phyloP scores from a whole-genome alignment of 1,140 invertebrate species.

The Ostrea edulis region DNA sequence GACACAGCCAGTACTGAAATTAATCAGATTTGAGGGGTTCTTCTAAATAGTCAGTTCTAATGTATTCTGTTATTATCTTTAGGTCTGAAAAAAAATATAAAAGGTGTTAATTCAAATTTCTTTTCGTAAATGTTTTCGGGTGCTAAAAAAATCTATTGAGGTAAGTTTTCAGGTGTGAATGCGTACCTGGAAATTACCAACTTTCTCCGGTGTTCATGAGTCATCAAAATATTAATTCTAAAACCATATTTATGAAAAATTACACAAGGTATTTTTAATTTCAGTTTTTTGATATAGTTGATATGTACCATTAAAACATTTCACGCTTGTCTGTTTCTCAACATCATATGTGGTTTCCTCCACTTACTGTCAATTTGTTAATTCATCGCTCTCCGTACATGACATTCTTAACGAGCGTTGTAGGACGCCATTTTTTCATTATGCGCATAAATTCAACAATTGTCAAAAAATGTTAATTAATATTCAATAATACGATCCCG shows the following conservation, averaged over 20 bases:
- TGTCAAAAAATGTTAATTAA: background rate
- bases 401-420: background rate
- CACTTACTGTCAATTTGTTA: slow-evolving; percentile 9
- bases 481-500: background rate
- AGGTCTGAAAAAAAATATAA: too few species aligned
- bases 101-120: too few species aligned
- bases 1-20: too few species aligned
- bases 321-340: background rate
- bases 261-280: background rate
- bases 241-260: background rate
- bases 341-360: background rate
- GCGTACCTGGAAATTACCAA: too few species aligned
- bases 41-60: too few species aligned
- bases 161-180: too few species aligned
- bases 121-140: too few species aligned
- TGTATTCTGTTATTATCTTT: too few species aligned
- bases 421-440: background rate
- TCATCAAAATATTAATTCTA: too few species aligned
- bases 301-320: background rate
- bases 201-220: too few species aligned
- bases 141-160: too few species aligned
- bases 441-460: slow-evolving; percentile 14
- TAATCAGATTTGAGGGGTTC: too few species aligned
- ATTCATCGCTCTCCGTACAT: background rate
- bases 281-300: background rate